Evolutionary conservation across 2,888 invertebrate genomes (phyloP), one percentile per base, ranked within the genome.

Genomic region (Drosophila incognita): DNA sequence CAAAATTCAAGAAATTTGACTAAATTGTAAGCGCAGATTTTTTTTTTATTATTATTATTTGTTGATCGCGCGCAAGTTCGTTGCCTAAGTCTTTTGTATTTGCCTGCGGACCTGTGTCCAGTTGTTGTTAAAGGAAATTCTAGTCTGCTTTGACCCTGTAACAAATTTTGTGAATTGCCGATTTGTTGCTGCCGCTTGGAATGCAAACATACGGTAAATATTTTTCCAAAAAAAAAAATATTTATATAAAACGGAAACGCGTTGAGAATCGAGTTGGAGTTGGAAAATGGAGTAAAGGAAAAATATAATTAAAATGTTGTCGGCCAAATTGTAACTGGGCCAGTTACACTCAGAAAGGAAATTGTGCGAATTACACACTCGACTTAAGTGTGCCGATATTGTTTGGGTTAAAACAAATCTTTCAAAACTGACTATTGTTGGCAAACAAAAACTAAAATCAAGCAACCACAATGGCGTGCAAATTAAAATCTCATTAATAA

Each of bases 141-240:
- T 84, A 82, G 72, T 79, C 74, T 62, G 69, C 64, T 71, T 61
- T 89, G 88, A 89, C 87, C 87, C 90, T 87, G 87, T 90, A 90
- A 88, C 90, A 83, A 78, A 86, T 87, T 82, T 88, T 61, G 65
- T 58, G 63, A 70, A 63, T 74, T 74, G 69, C 33, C 75, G 69
- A 71, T 73, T 70, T 68, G 63, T 66, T 66, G 66, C 65, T 62
- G 69, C 27, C 67, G 62, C 53, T 62, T 18, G 68, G 33, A 64
- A 72, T 59, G 38, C 24, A 67, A 65, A 38, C 52, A 69, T 40
- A 46, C 52, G 33, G 36, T 52, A 68, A 68, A 68, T 51, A 53
- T 74, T 60, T 74, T 40, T 42, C 38, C n/a, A 15, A 24, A 31
- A 29, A 35, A 65, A 24, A 33, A 21, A 53, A 62, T 51, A 46